Conservation (phyloP, 2,797 vertebrate genomes). For the Galagoides demidoff region DNA sequence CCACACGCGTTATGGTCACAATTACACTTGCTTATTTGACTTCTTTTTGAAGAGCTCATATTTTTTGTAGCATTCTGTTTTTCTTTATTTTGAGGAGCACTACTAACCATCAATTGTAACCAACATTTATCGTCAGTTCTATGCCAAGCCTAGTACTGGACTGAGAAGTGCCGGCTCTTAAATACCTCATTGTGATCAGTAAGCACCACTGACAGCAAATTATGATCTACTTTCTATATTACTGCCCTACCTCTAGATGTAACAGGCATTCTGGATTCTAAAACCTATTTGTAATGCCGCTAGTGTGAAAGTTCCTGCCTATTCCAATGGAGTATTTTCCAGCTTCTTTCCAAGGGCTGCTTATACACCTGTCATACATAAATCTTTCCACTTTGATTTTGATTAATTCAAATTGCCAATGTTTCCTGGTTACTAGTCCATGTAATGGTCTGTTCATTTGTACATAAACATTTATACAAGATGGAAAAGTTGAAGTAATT, state of each 20-base stretch:
- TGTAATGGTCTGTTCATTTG: slow-evolving; percentile 64
- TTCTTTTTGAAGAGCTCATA: slow-evolving; percentile 33
- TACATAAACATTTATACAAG: slow-evolving; percentile 75
- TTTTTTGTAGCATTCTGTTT: neutral
- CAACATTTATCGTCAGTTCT: neutral
- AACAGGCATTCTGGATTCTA: neutral
- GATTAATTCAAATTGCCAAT: slow-evolving; percentile 71
- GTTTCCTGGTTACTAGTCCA: slow-evolving; percentile 40
- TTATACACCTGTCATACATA: slow-evolving; percentile 39
- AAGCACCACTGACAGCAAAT: neutral
- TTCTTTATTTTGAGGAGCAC: neutral
- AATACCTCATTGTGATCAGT: neutral
- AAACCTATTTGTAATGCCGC: slow-evolving; percentile 50
- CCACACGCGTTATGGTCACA: neutral
- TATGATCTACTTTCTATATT: neutral
- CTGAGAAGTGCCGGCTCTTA: neutral
- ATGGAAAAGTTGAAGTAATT: slow-evolving; percentile 68
- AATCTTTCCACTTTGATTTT: slow-evolving; percentile 61
- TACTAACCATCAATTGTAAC: neutral
- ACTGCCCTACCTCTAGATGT: neutral
- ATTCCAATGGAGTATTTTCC: slow-evolving; percentile 61
- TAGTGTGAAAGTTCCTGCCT: slow-evolving; percentile 2
- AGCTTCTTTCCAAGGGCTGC: neutral
- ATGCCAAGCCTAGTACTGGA: neutral
- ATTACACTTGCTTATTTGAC: neutral